Base-by-base conservation (phyloP, 2,888 invertebrate species). In the Dynastes grantii region DNA sequence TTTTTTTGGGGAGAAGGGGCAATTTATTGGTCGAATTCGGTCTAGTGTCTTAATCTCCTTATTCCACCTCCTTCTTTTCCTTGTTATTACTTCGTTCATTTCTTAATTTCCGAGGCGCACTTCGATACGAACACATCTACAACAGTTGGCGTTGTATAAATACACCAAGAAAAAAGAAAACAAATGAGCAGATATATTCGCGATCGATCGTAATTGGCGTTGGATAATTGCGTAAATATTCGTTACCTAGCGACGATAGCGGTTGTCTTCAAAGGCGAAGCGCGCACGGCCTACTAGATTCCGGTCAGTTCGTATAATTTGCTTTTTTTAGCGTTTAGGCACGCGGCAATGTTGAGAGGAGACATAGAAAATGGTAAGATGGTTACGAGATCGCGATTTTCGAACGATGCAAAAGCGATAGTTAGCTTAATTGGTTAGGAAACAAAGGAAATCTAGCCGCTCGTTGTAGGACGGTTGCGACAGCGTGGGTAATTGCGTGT, bases 201-300 rank as follows among this genome's bases (percentile, higher is more conserved):
- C 45, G 11, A 45, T 45, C 65, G 65, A 37, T 37, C 65, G 8
- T 45, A 65, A 65, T 65, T 65, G 65, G 65, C 32, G n/a, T n/a
- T 65, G 37, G 16, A 37, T 65, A 65, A 65, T 65, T 65, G 65
- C 65, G 65, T 16, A 65, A 65, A 45, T 45, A 65, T 65, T 65
- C 45, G 65, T 65, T 45, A 40, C 8, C 65, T 22, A 22, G 55
- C 22, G n/a, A 55, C n/a, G 45, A 45, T 11, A 11, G 45, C 45
- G 45, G 45, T 45, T 9, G 45, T 45, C 11, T 45, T 45, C 45
- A 45, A 45, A 45, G 45, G 45, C 45, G 45, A 45, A 53, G 6
- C n/a, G 55, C 55, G 55, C 16, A 55, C 55, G 13, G 55, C 55
- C 16, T n/a, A 55, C 55, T 55, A n/a, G 55, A 55, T 55, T 55